Conservation (phyloP, 2,113 vertebrate genomes). For the Catharus minimus region DNA sequence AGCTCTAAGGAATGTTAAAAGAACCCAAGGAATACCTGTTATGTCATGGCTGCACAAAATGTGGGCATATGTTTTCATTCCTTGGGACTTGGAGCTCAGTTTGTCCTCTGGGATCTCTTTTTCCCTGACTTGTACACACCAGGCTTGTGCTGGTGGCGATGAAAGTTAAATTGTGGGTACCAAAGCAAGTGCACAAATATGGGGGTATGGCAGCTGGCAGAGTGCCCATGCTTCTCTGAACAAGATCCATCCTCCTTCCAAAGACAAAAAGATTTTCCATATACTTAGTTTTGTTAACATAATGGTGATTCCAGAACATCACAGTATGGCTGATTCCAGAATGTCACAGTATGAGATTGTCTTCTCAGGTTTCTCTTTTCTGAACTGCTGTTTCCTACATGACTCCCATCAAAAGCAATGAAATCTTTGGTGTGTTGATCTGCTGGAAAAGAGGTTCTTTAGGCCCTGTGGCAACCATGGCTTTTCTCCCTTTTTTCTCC, state of each 20-base stretch:
- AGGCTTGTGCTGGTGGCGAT: neutral
- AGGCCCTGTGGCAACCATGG: neutral
- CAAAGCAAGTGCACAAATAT: neutral
- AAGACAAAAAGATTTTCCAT: neutral
- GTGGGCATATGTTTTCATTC: neutral
- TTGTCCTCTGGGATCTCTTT: neutral
- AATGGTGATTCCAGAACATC: neutral
- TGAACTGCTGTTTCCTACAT: neutral
- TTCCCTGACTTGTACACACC: neutral
- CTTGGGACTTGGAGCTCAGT: neutral
- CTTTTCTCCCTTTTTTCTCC: neutral
- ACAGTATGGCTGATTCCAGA: neutral
- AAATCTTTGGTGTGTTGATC: neutral
- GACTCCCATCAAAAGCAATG: neutral
- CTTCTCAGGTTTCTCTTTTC: neutral
- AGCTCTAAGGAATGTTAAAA: neutral
- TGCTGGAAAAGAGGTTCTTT: neutral
- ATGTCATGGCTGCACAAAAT: neutral
- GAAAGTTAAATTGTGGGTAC: neutral
- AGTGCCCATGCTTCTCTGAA: neutral
- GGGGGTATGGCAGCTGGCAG: neutral
- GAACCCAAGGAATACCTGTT: neutral
- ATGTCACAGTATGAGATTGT: neutral
- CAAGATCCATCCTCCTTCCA: neutral
- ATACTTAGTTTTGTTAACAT: neutral